These are phyloP conservation scores for Teleogryllus occipitalis DNA, from an alignment of 1,140 invertebrate genomes.

Conservation along the genomic window DNA sequence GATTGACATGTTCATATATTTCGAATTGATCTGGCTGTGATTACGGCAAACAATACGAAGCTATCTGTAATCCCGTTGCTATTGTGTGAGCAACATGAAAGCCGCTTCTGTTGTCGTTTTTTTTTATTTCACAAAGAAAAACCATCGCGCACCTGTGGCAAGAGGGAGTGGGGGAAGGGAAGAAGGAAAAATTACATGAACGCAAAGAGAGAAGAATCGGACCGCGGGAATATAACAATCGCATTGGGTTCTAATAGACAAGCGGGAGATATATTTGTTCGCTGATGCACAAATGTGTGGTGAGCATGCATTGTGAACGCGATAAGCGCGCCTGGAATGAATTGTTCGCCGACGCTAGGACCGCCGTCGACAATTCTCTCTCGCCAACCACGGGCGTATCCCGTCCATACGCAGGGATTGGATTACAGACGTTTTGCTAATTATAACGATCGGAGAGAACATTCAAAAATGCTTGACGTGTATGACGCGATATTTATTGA, in stretches of 20 bases:
- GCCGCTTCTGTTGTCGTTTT: not conserved
- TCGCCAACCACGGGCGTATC: too few species aligned
- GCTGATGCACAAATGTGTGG: not conserved
- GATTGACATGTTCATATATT: constrained; percentile 5
- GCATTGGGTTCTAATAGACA: not conserved
- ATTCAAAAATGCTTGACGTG: too few species aligned
- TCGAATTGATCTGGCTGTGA: not conserved
- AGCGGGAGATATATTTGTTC: not conserved
- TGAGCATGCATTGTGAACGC: not conserved
- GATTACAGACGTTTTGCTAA: too few species aligned
- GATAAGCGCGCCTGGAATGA: not conserved
- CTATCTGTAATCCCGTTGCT: not conserved
- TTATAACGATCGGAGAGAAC: too few species aligned
- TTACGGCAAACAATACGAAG: not conserved
- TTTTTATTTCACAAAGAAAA: not conserved
- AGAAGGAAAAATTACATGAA: not conserved
- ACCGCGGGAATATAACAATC: not conserved
- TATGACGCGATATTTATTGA: too few species aligned
- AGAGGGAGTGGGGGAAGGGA: not conserved
- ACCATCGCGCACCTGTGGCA: not conserved
- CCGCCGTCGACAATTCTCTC: too few species aligned
- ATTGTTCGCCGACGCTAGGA: not conserved
- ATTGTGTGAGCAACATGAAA: not conserved
- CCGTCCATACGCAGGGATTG: too few species aligned
- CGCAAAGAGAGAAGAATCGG: not conserved